Evolutionary conservation across 2,888 invertebrate genomes (phyloP).

Genomic region (Xylophagus ater): DNA sequence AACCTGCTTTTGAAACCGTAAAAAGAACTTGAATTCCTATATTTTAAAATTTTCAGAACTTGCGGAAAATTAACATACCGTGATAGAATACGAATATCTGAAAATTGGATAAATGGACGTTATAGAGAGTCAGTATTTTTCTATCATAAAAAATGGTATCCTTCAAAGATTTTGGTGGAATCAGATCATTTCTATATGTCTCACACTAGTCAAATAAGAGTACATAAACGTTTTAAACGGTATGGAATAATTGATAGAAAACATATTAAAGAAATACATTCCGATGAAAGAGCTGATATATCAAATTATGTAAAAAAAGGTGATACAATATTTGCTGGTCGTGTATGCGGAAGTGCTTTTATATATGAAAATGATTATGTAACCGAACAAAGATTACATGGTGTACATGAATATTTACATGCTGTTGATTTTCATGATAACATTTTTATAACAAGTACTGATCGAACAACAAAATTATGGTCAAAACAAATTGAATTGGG

Average conservation of each 20-base stretch:
- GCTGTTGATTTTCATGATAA: constrained; percentile 31
- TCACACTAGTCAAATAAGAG: constrained; percentile 35
- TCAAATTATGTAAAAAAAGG: constrained; percentile 29
- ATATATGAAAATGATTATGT: constrained; percentile 22
- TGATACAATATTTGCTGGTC: constrained; percentile 31
- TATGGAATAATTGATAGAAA: constrained; percentile 32
- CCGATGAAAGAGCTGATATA: constrained; percentile 26
- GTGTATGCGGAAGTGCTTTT: constrained; percentile 30
- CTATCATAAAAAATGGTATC: constrained; percentile 38
- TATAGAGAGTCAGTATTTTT: constrained; percentile 41
- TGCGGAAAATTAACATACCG: constrained; percentile 27
- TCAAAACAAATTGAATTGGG: constrained; percentile 30
- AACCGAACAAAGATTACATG: constrained; percentile 30
- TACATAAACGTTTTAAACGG: constrained; percentile 29
- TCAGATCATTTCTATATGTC: constrained; percentile 44
- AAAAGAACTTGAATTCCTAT: background rate
- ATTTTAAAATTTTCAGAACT: constrained; percentile 24
- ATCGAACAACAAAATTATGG: constrained; percentile 30
- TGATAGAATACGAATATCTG: constrained; percentile 33
- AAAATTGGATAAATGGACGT: constrained; percentile 47
- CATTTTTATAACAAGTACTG: constrained; percentile 27
- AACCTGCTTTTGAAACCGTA: background rate
- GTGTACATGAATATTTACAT: constrained; percentile 26
- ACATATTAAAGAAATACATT: constrained; percentile 25
- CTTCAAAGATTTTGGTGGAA: constrained; percentile 46